phyloP scores from a whole-genome alignment of 2,797 vertebrate genomes.

The Petrocephalus sullivani region DNA sequence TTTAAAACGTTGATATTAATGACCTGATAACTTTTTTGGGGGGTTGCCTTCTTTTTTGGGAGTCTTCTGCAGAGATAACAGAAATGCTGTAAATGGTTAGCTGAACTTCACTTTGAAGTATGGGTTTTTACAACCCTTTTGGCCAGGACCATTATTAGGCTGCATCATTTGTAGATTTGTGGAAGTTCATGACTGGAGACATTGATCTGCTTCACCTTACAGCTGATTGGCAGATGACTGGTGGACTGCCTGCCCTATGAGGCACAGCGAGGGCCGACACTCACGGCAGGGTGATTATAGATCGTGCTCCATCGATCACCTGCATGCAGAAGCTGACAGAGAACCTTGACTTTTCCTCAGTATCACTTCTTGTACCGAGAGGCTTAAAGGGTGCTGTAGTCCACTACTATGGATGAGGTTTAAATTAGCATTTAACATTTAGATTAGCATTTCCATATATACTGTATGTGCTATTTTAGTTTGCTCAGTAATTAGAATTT shows the following conservation, averaged over 20 bases:
- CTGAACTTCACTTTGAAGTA: background rate
- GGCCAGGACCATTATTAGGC: background rate
- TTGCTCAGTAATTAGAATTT: background rate
- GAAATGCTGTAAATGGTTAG: background rate
- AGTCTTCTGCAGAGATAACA: background rate
- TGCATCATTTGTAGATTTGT: background rate
- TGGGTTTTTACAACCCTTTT: background rate
- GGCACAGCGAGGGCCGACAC: background rate
- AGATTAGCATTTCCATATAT: background rate
- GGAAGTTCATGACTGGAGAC: background rate
- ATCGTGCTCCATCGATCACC: constrained; percentile 16
- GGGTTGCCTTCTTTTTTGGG: background rate
- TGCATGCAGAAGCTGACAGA: background rate
- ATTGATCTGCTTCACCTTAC: constrained; percentile 10
- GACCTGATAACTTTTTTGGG: background rate
- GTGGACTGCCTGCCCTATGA: background rate
- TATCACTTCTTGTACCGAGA: background rate
- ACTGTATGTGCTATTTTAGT: background rate
- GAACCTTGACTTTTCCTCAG: background rate
- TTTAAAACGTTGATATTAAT: background rate
- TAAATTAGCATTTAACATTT: background rate
- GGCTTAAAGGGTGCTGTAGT: background rate
- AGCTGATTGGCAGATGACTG: constrained; percentile 16
- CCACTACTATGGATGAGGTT: background rate
- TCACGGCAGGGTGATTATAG: constrained; percentile 18